Evolutionary conservation across 2,797 vertebrate genomes (phyloP), one percentile per base, ranked within the genome.

Genomic region (Parotocinclus haroldoi): DNA sequence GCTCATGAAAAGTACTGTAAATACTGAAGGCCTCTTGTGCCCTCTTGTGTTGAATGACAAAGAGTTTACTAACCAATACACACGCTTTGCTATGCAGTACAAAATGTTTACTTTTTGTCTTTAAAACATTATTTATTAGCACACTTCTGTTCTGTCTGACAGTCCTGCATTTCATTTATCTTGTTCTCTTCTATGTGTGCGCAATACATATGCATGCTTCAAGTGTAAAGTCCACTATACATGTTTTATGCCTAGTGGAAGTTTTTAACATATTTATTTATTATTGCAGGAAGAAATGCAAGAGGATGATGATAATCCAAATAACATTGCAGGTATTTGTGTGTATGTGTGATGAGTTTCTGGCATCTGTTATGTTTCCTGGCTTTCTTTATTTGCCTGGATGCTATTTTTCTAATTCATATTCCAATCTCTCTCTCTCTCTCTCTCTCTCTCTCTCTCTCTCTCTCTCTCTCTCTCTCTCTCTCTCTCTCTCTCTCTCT

Each of bases 201-300:
- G 18, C 50, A 49, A 65, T 64, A 10, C 57, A 27, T 38, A 40
- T 83, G 76, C 78, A 68, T 80, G 69, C 77, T 46, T 68, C 8
- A 68, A 63, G 14, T 68, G 10, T 53, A 48, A 40, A 70, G 50
- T 48, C 14, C 49, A 64, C 16, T 52, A 72, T 75, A 78, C 73
- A 75, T 7, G 9, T 58, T 44, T 38, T 66, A 48, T 58, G 19
- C 56, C 77, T 86, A 19, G 50, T 61, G 63, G 67, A 17, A 44
- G 38, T 8, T 11, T 66, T 67, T 58, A 73, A 72, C 73, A 59
- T 78, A 66, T 78, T 78, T 78, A 60, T 76, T 59, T 77, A 66
- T 79, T 76, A 61, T 87, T 87, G 87, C 86, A 92, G 91, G 87
- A 81, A 42, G 78, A 75, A 16, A 66, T 73, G 52, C 81, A 73